Evolutionary conservation across 2,888 invertebrate species (phyloP).

Genomic region (Sphecodes monilicornis): DNA sequence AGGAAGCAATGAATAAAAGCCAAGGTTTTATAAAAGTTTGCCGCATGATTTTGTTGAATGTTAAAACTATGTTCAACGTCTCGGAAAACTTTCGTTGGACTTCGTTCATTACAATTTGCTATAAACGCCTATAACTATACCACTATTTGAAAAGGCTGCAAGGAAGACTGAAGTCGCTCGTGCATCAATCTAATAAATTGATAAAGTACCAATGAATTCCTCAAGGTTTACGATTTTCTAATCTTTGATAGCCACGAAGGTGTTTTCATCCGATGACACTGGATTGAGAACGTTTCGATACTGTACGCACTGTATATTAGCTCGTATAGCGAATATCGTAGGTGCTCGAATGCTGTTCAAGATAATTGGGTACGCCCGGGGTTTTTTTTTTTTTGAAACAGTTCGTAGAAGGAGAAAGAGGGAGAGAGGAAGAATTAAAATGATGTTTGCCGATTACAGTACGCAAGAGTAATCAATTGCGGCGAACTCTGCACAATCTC

Average conservation of each 20-base stretch:
- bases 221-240: slow-evolving; percentile 47
- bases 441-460: neutral
- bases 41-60: neutral
- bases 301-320: slow-evolving; percentile 1
- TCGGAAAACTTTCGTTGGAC: neutral
- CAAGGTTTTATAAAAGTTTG: neutral
- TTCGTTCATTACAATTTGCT: neutral
- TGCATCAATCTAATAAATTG: slow-evolving; percentile 2
- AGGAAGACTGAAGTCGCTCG: neutral
- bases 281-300: neutral
- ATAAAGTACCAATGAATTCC: slow-evolving; percentile 33
- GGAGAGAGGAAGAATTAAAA: neutral
- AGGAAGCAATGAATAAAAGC: neutral
- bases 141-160: neutral
- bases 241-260: slow-evolving; percentile 32
- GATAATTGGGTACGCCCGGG: neutral
- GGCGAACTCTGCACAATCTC: slow-evolving; percentile 32
- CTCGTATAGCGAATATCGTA: neutral
- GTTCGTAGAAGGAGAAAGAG: neutral
- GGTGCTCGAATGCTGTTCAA: slow-evolving; percentile 5
- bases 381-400: slow-evolving; percentile 7
- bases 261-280: neutral
- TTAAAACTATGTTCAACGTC: neutral
- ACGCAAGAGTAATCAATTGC: slow-evolving; percentile 1
- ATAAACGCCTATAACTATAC: no score